Conservation (phyloP, 2,888 invertebrate species). For the Cyaniris semiargus region DNA sequence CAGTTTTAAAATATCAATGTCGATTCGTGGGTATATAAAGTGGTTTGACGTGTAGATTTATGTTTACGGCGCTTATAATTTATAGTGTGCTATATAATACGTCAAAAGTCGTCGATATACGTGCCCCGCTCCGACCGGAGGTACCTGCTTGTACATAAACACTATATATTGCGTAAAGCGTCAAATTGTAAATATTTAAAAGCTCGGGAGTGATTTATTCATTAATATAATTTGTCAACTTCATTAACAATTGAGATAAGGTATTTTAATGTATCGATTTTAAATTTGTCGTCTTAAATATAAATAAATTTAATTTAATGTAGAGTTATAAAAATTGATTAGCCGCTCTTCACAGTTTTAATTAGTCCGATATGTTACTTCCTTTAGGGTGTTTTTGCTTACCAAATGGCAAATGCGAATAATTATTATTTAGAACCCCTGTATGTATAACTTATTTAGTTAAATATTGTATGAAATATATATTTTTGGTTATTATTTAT, state of each 20-base stretch:
- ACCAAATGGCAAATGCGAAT: not conserved
- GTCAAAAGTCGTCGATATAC: constrained; percentile 63
- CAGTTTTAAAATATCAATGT: constrained; percentile 60
- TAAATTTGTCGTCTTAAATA: not conserved
- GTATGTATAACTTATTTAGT: not conserved
- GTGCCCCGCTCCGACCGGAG: constrained; percentile 47
- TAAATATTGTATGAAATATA: not conserved
- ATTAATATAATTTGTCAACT: not conserved
- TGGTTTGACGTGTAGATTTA: constrained; percentile 77
- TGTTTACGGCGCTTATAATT: constrained; percentile 73
- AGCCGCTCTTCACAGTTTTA: not conserved
- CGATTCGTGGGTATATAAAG: constrained; percentile 64
- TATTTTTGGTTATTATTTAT: not conserved
- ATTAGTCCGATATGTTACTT: not conserved
- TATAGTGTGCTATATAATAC: constrained; percentile 68
- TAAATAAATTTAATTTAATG: constrained; percentile 13
- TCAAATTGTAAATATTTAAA: constrained; percentile 32
- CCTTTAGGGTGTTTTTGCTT: not conserved
- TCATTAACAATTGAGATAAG: not conserved
- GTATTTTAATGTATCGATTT: not conserved
- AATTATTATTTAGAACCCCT: not conserved
- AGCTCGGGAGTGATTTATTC: constrained; percentile 26
- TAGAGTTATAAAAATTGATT: not conserved
- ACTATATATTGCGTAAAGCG: constrained; percentile 15
- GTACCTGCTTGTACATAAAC: constrained; percentile 13